Base-by-base conservation (phyloP, 2,797 vertebrate genomes). In the Myotis daubentonii region DNA sequence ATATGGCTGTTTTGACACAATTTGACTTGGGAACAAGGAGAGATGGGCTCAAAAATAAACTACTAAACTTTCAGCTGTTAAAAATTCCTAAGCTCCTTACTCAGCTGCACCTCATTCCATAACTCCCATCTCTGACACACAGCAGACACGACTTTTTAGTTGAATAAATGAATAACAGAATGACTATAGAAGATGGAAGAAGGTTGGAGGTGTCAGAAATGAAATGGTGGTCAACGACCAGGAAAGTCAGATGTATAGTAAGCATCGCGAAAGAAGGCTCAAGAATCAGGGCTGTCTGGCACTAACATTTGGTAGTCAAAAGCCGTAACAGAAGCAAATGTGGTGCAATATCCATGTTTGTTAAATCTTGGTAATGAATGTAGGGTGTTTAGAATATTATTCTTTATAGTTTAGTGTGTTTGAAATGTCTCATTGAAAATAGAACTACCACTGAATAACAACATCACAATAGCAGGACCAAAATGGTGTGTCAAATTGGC, bases 1-100 rank as follows among this genome's bases (percentile, higher is more conserved):
- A 44, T 53, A 17, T 33, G n/a, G 76, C 62, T 83, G 66, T 51
- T 75, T 55, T 91, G 80, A 85, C n/a, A 80, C 9, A 57, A 28
- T 30, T 70, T 36, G 16, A 74, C 38, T 75, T 66, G 49, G 65
- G 44, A 87, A 75, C 28, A n/a, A 17, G 74, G 41, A 49, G 3
- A 78, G 13, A 41, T 9, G 53, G 28, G 23, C 62, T 95, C n/a
- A 92, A 91, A 91, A 76, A 41, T 9, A 66, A 93, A 89, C 38
- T 44, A 55, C 38, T 57, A 91, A 83, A 15, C 44, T 85, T 88
- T 74, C 8, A 23, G 51, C 71, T 41, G 33, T 65, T 28, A 75
- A 92, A 88, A 93, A 47, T 78, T 12, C 17, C 70, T 41, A 72
- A 82, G 4, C 38, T 78, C 30, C 36, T 90, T 30, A 44, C 22